Evolutionary conservation across 2,113 vertebrate genomes (phyloP).

Genomic region (Austrofundulus limnaeus): DNA sequence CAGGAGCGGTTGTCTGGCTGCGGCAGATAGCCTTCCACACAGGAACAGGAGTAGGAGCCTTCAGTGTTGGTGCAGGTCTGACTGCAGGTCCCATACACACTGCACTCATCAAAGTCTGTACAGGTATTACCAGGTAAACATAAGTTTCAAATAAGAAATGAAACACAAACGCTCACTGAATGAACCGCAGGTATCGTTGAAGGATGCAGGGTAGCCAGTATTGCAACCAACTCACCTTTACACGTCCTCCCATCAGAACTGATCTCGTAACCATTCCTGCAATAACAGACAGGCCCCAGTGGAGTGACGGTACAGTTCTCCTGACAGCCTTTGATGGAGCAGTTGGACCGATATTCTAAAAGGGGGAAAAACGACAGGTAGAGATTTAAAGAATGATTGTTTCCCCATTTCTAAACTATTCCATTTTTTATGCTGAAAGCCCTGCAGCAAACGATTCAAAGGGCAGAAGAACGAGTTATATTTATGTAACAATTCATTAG

Average conservation of each 20-base stretch:
- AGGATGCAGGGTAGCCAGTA: background rate
- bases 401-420: background rate
- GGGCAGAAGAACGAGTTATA: constrained; percentile 6
- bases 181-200: background rate
- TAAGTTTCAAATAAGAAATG: too few relatives aligned
- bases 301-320: constrained; percentile 87
- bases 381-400: constrained; percentile 1
- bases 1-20: constrained; percentile 96
- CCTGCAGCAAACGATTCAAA: background rate
- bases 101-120: constrained; percentile 95
- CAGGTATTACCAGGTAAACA: too few relatives aligned
- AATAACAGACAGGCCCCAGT: constrained; percentile 86
- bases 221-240: constrained; percentile 82
- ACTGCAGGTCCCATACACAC: constrained; percentile 91
- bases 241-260: constrained; percentile 86
- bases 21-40: constrained; percentile 92
- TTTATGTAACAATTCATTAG: constrained; percentile 23
- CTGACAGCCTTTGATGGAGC: constrained; percentile 82
- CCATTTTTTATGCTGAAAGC: background rate
- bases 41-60: constrained; percentile 89
- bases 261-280: constrained; percentile 89
- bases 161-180: too few relatives aligned
- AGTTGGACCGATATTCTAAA: constrained; percentile 84
- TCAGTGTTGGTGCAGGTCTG: constrained; percentile 91
- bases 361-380: background rate